These are phyloP conservation scores for Sipha flava DNA, from an alignment of 1,140 invertebrate genomes.

Conservation along the genomic window DNA sequence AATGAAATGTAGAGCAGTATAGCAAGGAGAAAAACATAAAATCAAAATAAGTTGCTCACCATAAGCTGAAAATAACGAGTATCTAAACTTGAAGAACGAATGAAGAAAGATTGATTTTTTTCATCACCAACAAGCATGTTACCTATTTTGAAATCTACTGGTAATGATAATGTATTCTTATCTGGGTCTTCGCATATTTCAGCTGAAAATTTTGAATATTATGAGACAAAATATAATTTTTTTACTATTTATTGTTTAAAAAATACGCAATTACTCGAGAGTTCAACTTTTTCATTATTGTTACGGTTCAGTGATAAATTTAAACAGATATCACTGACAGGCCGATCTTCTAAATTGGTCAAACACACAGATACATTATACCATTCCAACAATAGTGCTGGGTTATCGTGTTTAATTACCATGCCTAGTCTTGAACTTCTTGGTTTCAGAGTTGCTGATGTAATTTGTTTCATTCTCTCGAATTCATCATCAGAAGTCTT, in stretches of 20 bases:
- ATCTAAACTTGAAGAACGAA: constrained; percentile 10
- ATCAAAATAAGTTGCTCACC: not conserved
- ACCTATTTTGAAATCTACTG: constrained; percentile 13
- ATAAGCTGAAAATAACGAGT: constrained; percentile 7
- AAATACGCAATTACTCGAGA: not conserved
- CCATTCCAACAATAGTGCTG: constrained; percentile 30
- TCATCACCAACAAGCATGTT: not conserved
- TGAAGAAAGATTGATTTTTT: not conserved
- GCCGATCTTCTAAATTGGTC: constrained; percentile 1
- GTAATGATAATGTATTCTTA: not conserved
- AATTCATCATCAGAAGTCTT: not conserved
- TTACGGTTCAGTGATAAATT: not conserved
- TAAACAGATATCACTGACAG: constrained; percentile 9
- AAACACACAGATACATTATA: constrained; percentile 16
- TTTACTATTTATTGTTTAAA: not conserved
- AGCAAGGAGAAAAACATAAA: not conserved
- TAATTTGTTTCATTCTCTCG: constrained; percentile 1
- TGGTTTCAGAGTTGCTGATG: not conserved
- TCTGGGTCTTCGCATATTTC: constrained; percentile 6
- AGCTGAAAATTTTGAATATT: not conserved
- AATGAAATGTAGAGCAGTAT: no score
- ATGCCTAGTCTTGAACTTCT: constrained; percentile 12
- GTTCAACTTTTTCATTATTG: constrained; percentile 13
- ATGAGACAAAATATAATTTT: not conserved
- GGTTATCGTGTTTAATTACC: constrained; percentile 23